A percentile compares a stretch with the other conserved stretches of the same genome.
Conservation (phyloP, 2,113 vertebrate species). For the Cinclus cinclus region DNA sequence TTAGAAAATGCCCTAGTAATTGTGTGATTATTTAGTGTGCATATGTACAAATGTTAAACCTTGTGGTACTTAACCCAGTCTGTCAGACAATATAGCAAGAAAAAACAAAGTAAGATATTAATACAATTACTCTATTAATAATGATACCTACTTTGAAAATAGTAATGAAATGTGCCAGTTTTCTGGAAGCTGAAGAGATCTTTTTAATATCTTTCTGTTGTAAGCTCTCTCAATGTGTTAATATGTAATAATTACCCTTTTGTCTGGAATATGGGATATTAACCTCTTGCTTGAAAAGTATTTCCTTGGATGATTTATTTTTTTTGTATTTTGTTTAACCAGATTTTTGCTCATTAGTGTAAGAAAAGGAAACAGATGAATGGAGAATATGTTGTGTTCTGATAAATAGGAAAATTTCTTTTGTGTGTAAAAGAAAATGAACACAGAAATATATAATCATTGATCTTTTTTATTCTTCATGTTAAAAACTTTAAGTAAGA, state of each 20-base stretch:
- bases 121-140: neutral
- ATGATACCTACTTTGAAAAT: neutral
- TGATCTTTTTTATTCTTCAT: neutral
- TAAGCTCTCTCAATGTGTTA: neutral
- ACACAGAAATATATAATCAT: neutral
- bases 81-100: neutral
- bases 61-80: neutral
- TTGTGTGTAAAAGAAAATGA: neutral
- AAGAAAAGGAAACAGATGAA: neutral
- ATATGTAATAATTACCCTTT: conserved; percentile 23
- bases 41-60: neutral
- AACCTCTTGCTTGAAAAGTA: neutral
- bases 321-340: conserved; percentile 13
- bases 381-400: neutral
- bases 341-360: neutral
- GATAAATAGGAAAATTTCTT: neutral
- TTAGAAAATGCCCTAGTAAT: neutral
- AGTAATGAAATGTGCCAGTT: neutral
- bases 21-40: neutral
- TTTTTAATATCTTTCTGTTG: neutral
- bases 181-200: neutral
- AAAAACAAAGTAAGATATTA: neutral
- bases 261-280: neutral
- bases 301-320: conserved; percentile 17
- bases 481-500: neutral